Percentiles rank a stretch among this genome's conserved stretches.
Evolutionary conservation across 2,888 invertebrate genomes (phyloP).

Genomic region (Apocheima hispidaria): DNA sequence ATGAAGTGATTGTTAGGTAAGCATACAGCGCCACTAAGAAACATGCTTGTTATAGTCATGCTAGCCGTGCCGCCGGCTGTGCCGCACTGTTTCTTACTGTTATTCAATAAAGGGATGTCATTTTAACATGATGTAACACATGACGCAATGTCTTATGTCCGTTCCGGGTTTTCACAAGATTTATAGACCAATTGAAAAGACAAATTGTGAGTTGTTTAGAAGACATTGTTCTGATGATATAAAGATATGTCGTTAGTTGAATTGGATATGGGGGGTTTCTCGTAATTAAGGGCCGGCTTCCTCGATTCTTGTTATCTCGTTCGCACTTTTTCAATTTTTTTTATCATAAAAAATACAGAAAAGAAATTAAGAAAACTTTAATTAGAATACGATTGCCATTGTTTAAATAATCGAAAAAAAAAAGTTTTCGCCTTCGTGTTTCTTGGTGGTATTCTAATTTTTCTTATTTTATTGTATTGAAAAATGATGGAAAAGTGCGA

Average conservation of each 20-base stretch:
- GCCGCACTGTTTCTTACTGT: constrained; percentile 12
- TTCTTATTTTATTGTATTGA: too few relatives aligned
- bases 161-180: constrained; percentile 52
- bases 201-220: constrained; percentile 10
- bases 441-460: too few relatives aligned
- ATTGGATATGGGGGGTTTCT: neutral
- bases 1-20: neutral
- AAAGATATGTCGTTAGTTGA: neutral
- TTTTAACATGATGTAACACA: constrained; percentile 48
- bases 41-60: constrained; percentile 15
- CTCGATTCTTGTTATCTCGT: too few relatives aligned
- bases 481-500: too few relatives aligned
- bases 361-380: too few relatives aligned
- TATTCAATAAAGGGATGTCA: constrained; percentile 48
- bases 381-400: too few relatives aligned
- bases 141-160: constrained; percentile 48
- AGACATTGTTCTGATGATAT: constrained; percentile 6
- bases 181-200: constrained; percentile 23
- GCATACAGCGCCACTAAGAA: constrained; percentile 4
- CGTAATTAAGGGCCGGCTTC: neutral
- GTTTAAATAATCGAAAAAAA: too few relatives aligned
- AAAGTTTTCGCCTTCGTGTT: too few relatives aligned
- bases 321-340: too few relatives aligned
- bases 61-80: constrained; percentile 23
- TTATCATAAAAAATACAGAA: too few relatives aligned